Evolutionary conservation across 2,797 vertebrate species (phyloP).

Genomic region (Myiotriccus ornatus): DNA sequence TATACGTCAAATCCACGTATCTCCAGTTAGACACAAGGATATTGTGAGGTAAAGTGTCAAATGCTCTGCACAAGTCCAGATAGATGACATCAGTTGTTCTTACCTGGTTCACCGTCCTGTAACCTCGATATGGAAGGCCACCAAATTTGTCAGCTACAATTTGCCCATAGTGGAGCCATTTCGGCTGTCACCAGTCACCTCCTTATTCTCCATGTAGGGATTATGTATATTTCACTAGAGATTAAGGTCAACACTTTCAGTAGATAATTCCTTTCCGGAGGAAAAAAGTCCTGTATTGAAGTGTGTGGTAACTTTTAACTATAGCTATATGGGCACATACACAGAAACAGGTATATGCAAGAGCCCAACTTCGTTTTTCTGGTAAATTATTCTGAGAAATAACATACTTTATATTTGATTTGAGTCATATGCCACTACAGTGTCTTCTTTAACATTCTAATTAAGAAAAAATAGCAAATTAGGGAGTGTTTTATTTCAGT

Average conservation of each 20-base stretch:
- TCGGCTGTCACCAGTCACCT: neutral
- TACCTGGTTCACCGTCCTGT: neutral
- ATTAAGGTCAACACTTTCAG: neutral
- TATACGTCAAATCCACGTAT: neutral
- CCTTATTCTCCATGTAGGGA: neutral
- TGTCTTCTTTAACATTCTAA: neutral
- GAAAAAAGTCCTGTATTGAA: neutral
- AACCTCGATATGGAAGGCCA: neutral
- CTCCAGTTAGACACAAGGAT: neutral
- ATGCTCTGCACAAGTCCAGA: neutral
- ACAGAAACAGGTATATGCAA: neutral
- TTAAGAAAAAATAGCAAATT: neutral
- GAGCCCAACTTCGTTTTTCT: neutral
- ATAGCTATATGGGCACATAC: neutral
- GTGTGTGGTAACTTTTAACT: neutral
- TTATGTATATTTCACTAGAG: neutral
- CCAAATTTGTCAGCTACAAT: neutral
- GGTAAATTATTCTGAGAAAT: neutral
- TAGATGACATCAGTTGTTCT: neutral
- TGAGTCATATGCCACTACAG: neutral
- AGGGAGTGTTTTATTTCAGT: neutral
- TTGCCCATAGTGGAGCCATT: neutral
- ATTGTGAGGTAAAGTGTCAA: neutral
- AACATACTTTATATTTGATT: neutral
- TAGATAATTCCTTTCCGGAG: neutral